Base-by-base conservation (phyloP, 1,140 invertebrate genomes). In the Asobara japonica region DNA sequence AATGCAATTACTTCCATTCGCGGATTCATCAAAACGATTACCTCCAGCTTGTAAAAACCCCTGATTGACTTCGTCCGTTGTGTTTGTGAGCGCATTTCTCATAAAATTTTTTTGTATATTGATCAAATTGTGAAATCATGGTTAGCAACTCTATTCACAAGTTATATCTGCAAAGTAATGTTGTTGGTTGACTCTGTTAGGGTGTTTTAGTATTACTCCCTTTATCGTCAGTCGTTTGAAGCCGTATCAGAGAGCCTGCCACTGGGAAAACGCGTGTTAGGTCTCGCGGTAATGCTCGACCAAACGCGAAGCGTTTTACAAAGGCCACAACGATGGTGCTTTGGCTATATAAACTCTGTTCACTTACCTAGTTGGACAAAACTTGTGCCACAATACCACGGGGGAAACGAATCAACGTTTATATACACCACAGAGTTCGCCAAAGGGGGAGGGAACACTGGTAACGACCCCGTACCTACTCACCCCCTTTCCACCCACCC, bases 331-430 rank as follows among this genome's bases (percentile, higher is more conserved):
- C 51, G 51, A 56, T 56, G 22, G 51, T 56, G 22, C 51, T 56
- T 56, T 56, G 22, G 20, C 51, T 56, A 56, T 56, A 56, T 56
- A 56, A 56, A 56, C 51, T 56, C 51, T 56, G 22, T 56, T 56
- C 51, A 56, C 51, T 56, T 56, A 56, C 51, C 20, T 56, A 56
- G 51, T 56, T 56, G 51, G 51, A 56, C 51, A 56, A 56, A 56
- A 56, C 51, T 56, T 56, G 51, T 56, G 51, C 51, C 51, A 56
- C 51, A 56, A 56, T 56, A 22, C 51, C 18, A 22, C 20, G 51
- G 22, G 51, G 51, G 20, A 56, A 56, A 56, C 51, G 51, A 56
- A 56, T 56, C 51, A 56, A 56, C 51, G 51, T 56, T 56, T 56
- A 56, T 56, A 56, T 22, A 56, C 51, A 56, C 51, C 51, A 56